A percentile compares a stretch with the other conserved stretches of the same genome.
Evolutionary conservation across 2,113 vertebrate species (phyloP).

Genomic region (Misgurnus anguillicaudatus): DNA sequence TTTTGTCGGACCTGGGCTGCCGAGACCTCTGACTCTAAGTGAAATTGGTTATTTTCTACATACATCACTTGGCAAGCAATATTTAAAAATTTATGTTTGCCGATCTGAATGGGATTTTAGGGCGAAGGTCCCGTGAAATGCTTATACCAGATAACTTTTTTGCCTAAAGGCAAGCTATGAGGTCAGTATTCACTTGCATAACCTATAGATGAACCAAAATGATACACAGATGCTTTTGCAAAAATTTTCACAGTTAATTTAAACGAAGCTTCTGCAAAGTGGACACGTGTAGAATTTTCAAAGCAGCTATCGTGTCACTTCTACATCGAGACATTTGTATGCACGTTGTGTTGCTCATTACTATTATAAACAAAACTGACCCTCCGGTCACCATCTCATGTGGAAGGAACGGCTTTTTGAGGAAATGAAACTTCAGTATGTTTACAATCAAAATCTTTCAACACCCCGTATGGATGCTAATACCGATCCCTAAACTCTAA

Average conservation of each 20-base stretch:
- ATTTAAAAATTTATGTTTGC: constrained; percentile 2
- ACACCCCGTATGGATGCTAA: background rate
- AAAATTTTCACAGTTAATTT: constrained; percentile 2
- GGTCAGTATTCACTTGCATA: background rate
- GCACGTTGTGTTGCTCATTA: constrained; percentile 29
- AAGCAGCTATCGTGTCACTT: background rate
- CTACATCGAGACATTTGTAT: constrained; percentile 9
- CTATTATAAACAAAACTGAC: constrained; percentile 47
- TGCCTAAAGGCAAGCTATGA: background rate
- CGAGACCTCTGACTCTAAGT: background rate
- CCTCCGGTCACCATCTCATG: constrained; percentile 17
- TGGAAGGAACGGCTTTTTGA: constrained; percentile 3
- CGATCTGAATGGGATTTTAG: background rate
- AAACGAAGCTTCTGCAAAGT: background rate
- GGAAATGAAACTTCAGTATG: constrained; percentile 40
- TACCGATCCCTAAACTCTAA: constrained; percentile 14
- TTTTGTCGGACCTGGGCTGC: background rate
- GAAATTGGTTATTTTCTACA: constrained; percentile 3
- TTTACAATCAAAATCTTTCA: constrained; percentile 42
- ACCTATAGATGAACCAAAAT: constrained; percentile 3
- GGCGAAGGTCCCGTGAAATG: background rate
- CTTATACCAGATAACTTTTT: background rate
- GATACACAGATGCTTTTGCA: background rate
- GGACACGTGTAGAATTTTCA: background rate
- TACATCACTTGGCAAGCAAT: constrained; percentile 24